These are phyloP conservation scores for Parnassius mnemosyne DNA, from an alignment of 2,888 invertebrate genomes.

Conservation along the genomic window DNA sequence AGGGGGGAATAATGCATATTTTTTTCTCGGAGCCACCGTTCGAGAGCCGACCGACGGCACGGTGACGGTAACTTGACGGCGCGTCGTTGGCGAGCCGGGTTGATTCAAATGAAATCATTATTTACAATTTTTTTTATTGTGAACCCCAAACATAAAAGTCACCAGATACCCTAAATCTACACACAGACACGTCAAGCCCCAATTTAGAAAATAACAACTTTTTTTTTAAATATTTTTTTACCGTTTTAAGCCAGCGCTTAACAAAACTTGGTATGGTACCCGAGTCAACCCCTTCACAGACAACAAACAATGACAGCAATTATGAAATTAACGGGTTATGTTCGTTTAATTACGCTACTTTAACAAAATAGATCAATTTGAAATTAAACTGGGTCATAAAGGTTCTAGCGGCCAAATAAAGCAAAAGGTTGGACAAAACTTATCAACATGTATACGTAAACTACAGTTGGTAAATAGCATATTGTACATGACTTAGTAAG, in stretches of 20 bases:
- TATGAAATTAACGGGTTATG: not conserved
- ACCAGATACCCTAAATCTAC: not conserved
- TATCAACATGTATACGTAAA: constrained; percentile 3
- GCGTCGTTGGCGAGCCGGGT: not conserved
- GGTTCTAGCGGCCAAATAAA: constrained; percentile 2
- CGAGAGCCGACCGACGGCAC: constrained; percentile 4
- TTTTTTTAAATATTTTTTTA: not conserved
- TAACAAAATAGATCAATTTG: not conserved
- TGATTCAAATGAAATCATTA: not conserved
- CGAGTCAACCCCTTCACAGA: not conserved
- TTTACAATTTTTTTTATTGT: not conserved
- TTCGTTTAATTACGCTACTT: not conserved
- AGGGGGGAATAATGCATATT: constrained; percentile 69
- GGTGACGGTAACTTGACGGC: not conserved
- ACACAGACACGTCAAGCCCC: not conserved
- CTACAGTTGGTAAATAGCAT: constrained; percentile 1
- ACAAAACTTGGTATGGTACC: not conserved
- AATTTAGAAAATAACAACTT: not conserved
- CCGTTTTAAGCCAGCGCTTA: not conserved
- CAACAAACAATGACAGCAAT: not conserved
- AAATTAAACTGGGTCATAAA: not conserved
- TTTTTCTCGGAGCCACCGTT: constrained; percentile 39
- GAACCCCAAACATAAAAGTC: not conserved
- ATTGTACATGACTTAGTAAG: no score
- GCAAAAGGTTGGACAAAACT: constrained; percentile 3